Base-by-base conservation (phyloP, 2,113 vertebrate species). In the Sorex fumeus region DNA sequence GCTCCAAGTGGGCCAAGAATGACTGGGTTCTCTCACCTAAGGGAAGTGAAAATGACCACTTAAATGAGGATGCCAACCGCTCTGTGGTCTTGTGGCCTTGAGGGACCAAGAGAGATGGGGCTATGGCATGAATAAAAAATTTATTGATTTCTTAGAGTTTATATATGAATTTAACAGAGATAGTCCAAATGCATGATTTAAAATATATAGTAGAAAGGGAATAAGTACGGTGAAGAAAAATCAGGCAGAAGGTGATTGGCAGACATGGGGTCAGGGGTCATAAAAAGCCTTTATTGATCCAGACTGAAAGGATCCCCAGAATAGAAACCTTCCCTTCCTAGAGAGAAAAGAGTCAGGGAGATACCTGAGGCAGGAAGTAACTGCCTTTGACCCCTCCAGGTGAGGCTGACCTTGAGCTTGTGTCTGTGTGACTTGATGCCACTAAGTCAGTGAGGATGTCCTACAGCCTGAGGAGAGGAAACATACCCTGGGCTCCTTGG, bases 111-210 rank as follows among this genome's bases (percentile, higher is more conserved):
- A n/a, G 16, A 9, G 16, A 45, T 36, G 25, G 25, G 36, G 1
- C 13, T 64, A 86, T 57, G 53, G 81, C 72, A 28, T 95, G 74
- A 87, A 34, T 13, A 53, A 40, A 70, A 70, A 21, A 77, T 76
- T 62, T 60, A 45, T 23, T 12, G 50, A 84, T 88, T 50, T 74
- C 16, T 91, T 87, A 88, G 77, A 34, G 12, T 84, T 82, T 88
- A 60, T 62, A 34, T 28, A 30, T 12, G 32, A 13, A 0, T 69
- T 36, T 36, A 27, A 66, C 79, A 90, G 25, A 10, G 25, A 40
- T 2, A 71, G 32, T 25, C 15, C 69, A 8, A 32, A 70, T 45
- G 64, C 16, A 45, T 43, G 43, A 78, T 79, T 87, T 60, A 36
- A 74, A 77, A 70, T 4, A 53, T 75, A 10, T 43, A 34, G 43